Base-by-base conservation (phyloP, 2,888 invertebrate species). In the Petrolisthes manimaculis region DNA sequence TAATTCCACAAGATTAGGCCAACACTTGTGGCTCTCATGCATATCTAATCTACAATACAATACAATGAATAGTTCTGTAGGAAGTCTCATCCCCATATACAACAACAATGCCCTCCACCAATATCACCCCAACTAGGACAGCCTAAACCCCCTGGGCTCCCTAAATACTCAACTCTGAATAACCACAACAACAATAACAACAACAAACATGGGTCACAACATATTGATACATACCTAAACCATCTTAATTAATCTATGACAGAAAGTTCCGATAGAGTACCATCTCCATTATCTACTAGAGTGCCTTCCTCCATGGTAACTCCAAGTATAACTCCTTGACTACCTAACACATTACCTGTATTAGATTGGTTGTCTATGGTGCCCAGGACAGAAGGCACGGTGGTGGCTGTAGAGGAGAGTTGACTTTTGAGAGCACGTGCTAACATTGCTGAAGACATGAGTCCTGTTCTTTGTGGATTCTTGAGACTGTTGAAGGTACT, bases 261-360 rank as follows among this genome's bases (percentile, higher is more conserved):
- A 21, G 89, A 82, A 5, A 89, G 85, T 83, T 89, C 89, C 21
- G 89, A 89, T 12, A 89, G 86, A 9, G 89, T 89, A 24, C 85
- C 89, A 78, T 89, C 89, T 8, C 89, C 89, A 86, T 77, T 85
- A 67, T 89, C 89, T 75, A 89, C 51, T 21, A 89, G 85, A 71
- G 89, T 89, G 4, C 89, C 89, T 55, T 89, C 89, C 77, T 89
- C 89, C 89, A 89, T 89, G 14, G 85, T 86, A 14, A 89, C 89
- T 4, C 89, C 89, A 78, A 89, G 71, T 37, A 89, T 71, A 51
- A 89, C 89, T 61, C 86, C 86, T 54, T 86, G 89, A 3, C 89
- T 86, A 56, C 82, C 82, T 54, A 88, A 61, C 67, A 82, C 67
- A 56, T 61, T 77, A 37, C 56, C 83, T 12, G 71, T 80, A 37